phyloP scores from a whole-genome alignment of 2,797 vertebrate species.

The Esox lucius region DNA sequence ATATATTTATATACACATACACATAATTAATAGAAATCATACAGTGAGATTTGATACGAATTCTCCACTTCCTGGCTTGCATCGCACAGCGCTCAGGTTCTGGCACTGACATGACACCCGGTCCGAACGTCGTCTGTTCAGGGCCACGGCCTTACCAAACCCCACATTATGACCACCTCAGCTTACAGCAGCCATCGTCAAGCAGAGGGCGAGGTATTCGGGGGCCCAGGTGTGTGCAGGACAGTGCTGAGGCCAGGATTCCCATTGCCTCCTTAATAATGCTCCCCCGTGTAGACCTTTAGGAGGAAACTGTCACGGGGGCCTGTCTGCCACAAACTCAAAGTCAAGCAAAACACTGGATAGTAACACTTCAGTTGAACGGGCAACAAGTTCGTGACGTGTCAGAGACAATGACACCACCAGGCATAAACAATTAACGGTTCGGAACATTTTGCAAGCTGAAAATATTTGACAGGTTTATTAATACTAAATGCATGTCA shows the following conservation, averaged over 20 bases:
- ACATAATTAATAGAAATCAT: constrained; percentile 63
- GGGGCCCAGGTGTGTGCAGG: constrained; percentile 6
- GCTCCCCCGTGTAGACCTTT: constrained; percentile 25
- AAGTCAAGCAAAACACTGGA: constrained; percentile 38
- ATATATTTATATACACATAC: constrained; percentile 75
- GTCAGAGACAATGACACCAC: constrained; percentile 11
- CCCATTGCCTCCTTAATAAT: constrained; percentile 14
- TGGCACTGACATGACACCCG: constrained; percentile 8
- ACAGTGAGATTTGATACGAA: constrained; percentile 54
- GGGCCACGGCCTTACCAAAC: constrained; percentile 19
- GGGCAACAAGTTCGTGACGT: constrained; percentile 14
- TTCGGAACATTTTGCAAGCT: constrained; percentile 33
- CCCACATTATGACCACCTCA: constrained; percentile 32
- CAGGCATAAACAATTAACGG: constrained; percentile 30
- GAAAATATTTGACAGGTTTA: constrained; percentile 23
- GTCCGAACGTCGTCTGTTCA: not conserved
- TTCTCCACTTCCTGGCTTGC: constrained; percentile 30
- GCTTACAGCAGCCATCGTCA: constrained; percentile 12
- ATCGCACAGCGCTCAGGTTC: not conserved
- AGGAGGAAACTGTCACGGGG: constrained; percentile 23
- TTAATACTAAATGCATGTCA: constrained; percentile 25
- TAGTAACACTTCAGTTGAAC: constrained; percentile 50
- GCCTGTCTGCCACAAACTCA: constrained; percentile 19
- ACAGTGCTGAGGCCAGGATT: not conserved
- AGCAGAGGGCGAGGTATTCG: constrained; percentile 17